These are phyloP conservation scores for Erebia epiphron DNA, from an alignment of 2,888 invertebrate genomes.

Conservation along the genomic window DNA sequence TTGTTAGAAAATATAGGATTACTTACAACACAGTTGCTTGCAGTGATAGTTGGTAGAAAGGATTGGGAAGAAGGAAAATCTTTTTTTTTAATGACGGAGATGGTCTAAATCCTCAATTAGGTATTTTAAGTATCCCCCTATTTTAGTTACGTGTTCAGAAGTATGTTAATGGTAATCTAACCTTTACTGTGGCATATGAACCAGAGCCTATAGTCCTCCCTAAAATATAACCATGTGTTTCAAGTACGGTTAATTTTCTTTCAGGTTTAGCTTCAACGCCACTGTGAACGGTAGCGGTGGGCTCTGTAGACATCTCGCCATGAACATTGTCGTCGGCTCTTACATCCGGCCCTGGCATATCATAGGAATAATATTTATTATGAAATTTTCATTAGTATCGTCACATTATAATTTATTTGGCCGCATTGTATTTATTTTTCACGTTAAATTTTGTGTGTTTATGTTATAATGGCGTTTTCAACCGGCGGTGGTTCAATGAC, in stretches of 20 bases:
- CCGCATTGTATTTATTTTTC: slow-evolving; percentile 63
- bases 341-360: slow-evolving; percentile 81
- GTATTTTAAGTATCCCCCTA: no score
- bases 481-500: slow-evolving; percentile 48
- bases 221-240: slow-evolving; percentile 89
- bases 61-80: no score
- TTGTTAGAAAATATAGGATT: no score
- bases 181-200: slow-evolving; percentile 92
- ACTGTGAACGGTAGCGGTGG: slow-evolving; percentile 72
- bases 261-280: slow-evolving; percentile 71
- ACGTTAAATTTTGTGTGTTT: slow-evolving; percentile 55
- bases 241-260: slow-evolving; percentile 85
- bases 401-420: slow-evolving; percentile 74
- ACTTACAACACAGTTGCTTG: no score
- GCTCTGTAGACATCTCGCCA: slow-evolving; percentile 77
- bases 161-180: slow-evolving; percentile 49
- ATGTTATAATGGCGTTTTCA: slow-evolving; percentile 69
- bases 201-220: slow-evolving; percentile 91
- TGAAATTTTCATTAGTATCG: slow-evolving; percentile 55
- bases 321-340: slow-evolving; percentile 78
- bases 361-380: slow-evolving; percentile 67
- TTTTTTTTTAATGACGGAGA: no score
- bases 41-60: no score
- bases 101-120: no score
- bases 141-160: not conserved